These are phyloP conservation scores for Plebejus anna DNA, from an alignment of 2,888 invertebrate genomes.

Conservation along the genomic window DNA sequence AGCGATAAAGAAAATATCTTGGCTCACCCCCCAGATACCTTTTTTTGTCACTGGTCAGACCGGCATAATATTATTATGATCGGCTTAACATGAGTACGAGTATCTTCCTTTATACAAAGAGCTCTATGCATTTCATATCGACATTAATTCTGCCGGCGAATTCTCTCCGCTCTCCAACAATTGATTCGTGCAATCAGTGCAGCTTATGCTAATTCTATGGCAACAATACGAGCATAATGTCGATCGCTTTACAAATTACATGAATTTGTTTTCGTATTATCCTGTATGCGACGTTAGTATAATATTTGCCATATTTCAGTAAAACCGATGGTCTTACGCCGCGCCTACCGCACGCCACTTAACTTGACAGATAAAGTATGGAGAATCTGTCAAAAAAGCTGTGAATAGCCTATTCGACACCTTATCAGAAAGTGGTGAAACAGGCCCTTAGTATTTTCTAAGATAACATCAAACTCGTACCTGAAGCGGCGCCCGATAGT, in stretches of 20 bases:
- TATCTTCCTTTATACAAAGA: background rate
- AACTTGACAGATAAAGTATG: too few species aligned
- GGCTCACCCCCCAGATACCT: too few species aligned
- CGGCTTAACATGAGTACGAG: background rate
- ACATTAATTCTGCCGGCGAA: background rate
- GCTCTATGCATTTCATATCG: background rate
- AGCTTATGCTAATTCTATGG: conserved; percentile 9
- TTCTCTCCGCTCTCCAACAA: background rate
- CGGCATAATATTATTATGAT: too few species aligned
- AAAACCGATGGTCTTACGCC: too few species aligned
- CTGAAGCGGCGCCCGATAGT: conserved; percentile 7
- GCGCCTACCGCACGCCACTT: too few species aligned
- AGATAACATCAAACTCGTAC: conserved; percentile 1
- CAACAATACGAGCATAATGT: conserved; percentile 3
- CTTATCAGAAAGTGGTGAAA: too few species aligned
- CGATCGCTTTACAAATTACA: background rate
- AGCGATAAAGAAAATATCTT: too few species aligned
- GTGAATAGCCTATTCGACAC: too few species aligned
- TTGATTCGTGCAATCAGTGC: background rate
- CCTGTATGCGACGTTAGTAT: background rate
- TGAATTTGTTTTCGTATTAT: background rate
- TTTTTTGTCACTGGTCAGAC: too few species aligned
- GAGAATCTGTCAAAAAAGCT: too few species aligned
- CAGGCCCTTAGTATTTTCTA: background rate
- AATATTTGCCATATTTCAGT: background rate